These are phyloP conservation scores for Trinectes maculatus DNA, from an alignment of 2,113 vertebrate genomes.

Conservation along the genomic window DNA sequence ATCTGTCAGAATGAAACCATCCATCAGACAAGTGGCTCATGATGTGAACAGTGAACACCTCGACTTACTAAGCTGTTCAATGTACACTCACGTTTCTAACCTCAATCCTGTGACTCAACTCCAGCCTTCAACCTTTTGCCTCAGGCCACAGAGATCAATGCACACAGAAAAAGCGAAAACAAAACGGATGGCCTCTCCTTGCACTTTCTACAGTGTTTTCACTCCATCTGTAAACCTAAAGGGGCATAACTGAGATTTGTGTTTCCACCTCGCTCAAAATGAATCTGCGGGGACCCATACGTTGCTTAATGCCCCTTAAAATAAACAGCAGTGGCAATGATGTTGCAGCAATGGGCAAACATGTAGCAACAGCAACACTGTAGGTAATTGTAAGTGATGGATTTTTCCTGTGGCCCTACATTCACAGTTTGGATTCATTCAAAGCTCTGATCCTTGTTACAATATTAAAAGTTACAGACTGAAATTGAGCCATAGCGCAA, in stretches of 20 bases:
- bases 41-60: too few species aligned
- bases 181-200: conserved; percentile 32
- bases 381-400: conserved; percentile 40
- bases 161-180: conserved; percentile 41
- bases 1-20: conserved; percentile 8
- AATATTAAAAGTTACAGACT: conserved; percentile 14
- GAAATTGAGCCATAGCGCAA: too few species aligned
- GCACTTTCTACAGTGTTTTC: conserved; percentile 29
- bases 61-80: neutral
- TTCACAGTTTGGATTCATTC: conserved; percentile 9
- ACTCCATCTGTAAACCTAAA: conserved; percentile 50
- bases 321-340: conserved; percentile 33
- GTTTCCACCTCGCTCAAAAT: conserved; percentile 27
- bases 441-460: conserved; percentile 11
- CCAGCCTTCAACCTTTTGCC: conserved; percentile 34
- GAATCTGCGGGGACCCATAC: conserved; percentile 43
- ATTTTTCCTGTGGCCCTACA: conserved; percentile 20
- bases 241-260: conserved; percentile 37
- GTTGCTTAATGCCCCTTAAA: conserved; percentile 53
- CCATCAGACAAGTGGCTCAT: conserved; percentile 2
- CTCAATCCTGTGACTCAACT: conserved; percentile 25
- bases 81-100: conserved; percentile 3
- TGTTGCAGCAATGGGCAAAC: conserved; percentile 29
- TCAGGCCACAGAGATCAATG: conserved; percentile 45
- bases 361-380: conserved; percentile 30